A percentile compares a stretch with the other conserved stretches of the same genome.
Conservation (phyloP, 2,113 vertebrate genomes). For the Bombycilla garrulus region DNA sequence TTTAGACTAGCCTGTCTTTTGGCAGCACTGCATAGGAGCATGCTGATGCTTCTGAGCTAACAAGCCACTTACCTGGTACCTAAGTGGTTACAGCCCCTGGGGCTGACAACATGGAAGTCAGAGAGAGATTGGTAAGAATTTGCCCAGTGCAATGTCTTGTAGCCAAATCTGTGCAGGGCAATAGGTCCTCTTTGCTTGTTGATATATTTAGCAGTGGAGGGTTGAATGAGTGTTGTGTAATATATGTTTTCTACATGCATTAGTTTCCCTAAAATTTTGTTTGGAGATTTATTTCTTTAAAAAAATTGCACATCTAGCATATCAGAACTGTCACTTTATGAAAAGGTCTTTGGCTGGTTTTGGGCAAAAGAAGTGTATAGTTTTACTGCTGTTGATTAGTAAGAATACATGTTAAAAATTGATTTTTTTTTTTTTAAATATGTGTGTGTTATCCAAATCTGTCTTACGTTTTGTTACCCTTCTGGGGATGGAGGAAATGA, state of each 20-base stretch:
- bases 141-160: background rate
- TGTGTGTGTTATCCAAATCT: background rate
- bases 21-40: background rate
- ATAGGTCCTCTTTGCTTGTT: background rate
- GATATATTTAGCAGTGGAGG: background rate
- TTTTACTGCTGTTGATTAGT: background rate
- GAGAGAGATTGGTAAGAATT: background rate
- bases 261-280: background rate
- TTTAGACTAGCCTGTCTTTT: background rate
- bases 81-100: background rate
- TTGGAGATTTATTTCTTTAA: background rate
- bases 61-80: background rate
- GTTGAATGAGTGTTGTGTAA: background rate
- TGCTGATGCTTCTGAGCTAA: background rate
- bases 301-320: rapidly evolving
- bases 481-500: background rate
- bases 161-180: background rate
- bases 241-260: background rate
- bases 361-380: background rate
- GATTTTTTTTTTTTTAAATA: background rate
- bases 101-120: background rate
- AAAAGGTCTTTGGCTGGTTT: background rate
- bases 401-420: background rate
- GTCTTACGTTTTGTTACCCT: background rate
- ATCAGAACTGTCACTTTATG: background rate